phyloP scores from a whole-genome alignment of 2,797 vertebrate species.

The Cirrhinus mrigala region DNA sequence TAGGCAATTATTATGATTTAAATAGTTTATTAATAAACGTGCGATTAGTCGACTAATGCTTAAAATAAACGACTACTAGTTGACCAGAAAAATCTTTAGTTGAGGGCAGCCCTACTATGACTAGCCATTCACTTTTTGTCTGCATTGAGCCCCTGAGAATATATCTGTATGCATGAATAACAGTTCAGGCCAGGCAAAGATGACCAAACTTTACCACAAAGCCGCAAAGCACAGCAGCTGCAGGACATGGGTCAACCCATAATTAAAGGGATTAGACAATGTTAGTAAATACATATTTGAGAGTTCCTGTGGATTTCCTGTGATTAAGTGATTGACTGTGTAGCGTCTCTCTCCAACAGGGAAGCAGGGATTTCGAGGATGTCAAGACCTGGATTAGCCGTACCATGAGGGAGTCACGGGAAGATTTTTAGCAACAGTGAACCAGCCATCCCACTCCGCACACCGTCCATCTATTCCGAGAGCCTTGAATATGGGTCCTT shows the following conservation, averaged over 20 bases:
- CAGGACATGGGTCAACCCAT: slow-evolving; percentile 7
- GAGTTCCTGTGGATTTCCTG: slow-evolving; percentile 30
- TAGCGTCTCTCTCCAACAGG: slow-evolving; percentile 33
- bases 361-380: slow-evolving; percentile 21
- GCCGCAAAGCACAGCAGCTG: not conserved
- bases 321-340: slow-evolving; percentile 43
- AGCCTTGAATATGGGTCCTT: not conserved
- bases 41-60: too few relatives aligned
- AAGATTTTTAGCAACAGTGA: slow-evolving; percentile 21
- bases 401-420: slow-evolving; percentile 9
- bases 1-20: too few relatives aligned
- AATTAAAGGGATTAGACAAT: slow-evolving; percentile 40
- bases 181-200: not conserved
- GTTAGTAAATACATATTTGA: slow-evolving; percentile 49
- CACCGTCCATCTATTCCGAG: not conserved
- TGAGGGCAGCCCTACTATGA: not conserved
- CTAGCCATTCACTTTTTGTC: not conserved
- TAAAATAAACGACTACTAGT: too few relatives aligned
- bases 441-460: not conserved
- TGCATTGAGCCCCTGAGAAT: not conserved
- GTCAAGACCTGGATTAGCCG: slow-evolving; percentile 39
- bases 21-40: too few relatives aligned
- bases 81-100: too few relatives aligned
- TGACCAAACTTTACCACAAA: slow-evolving; percentile 6
- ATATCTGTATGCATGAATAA: not conserved